Evolutionary conservation across 2,113 vertebrate genomes (phyloP).

Genomic region (Dissostichus mawsoni): DNA sequence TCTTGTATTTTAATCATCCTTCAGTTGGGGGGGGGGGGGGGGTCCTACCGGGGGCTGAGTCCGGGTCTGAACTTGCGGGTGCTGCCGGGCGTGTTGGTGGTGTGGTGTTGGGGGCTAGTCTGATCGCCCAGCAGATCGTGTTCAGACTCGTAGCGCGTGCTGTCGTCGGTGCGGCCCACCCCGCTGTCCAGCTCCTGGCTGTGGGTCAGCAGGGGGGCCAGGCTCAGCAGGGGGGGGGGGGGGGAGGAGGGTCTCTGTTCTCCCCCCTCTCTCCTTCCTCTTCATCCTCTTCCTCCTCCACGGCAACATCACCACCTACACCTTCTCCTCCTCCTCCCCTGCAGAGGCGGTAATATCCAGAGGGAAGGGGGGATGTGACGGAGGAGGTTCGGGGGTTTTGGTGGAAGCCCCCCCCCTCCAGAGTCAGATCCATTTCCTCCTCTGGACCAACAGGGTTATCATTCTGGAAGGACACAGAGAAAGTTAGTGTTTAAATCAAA

Average conservation of each 20-base stretch:
- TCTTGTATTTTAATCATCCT: too few relatives aligned
- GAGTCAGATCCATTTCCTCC: conserved; percentile 60
- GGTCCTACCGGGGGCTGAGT: conserved; percentile 63
- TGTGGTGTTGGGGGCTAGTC: conserved; percentile 84
- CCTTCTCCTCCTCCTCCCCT: not conserved
- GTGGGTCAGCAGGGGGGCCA: conserved; percentile 66
- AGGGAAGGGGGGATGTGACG: conserved; percentile 40
- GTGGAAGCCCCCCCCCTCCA: conserved; percentile 40
- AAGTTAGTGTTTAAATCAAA: not conserved
- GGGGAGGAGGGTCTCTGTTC: conserved; percentile 26
- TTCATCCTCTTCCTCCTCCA: conserved; percentile 49
- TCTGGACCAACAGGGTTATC: conserved; percentile 56
- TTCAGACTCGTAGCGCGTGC: conserved; percentile 89
- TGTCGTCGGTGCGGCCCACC: conserved; percentile 89
- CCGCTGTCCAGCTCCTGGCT: conserved; percentile 92
- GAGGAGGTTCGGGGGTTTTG: conserved; percentile 34
- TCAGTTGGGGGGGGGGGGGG: too few relatives aligned
- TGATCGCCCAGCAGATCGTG: conserved; percentile 88
- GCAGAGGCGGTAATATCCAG: conserved; percentile 41
- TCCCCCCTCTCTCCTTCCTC: conserved; percentile 46
- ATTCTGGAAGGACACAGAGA: conserved; percentile 50
- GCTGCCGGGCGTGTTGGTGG: conserved; percentile 84
- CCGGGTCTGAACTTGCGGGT: conserved; percentile 77
- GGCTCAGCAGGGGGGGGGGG: conserved; percentile 53
- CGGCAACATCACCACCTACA: not conserved